Evolutionary conservation across 2,797 vertebrate species (phyloP), one percentile per base, ranked within the genome.

Genomic region (Lindbergichthys nudifrons): DNA sequence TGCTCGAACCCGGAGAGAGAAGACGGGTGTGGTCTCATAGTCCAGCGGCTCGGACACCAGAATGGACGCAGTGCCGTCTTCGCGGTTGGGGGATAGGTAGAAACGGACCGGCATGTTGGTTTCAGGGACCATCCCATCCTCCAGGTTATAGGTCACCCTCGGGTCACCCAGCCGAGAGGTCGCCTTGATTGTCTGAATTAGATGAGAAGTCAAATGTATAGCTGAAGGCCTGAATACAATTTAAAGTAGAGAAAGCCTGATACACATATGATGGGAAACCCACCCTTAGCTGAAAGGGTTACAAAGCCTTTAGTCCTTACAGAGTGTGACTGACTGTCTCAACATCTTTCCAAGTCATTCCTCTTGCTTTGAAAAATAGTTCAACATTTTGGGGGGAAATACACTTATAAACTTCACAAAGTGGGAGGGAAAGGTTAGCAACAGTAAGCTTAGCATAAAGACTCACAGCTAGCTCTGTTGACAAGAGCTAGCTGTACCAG

Each of bases 41-140:
- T 97, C 97, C 81, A 97, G 87, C 0, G 96, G 95, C 81, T 97
- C 97, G 0, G 97, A 96, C 64, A 97, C 93, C 60, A 97, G 92
- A 48, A 98, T 94, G 74, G 96, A 97, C 0, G 96, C 96, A 2
- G 97, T 96, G 15, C 96, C 94, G 19, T 97, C 96, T 3, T 95
- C 95, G 4, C 96, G 95, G 92, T 98, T 97, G 42, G 96, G 95
- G 8, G 96, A 96, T 69, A 98, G 93, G 89, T 97, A 98, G 93
- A 98, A 97, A 57, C 93, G 95, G 36, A 97, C 92, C 0, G 96
- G 97, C 96, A 96, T 96, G 91, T 97, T 97, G 85, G 95, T 96
- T 89, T 97, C 96, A 0, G 95, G 96, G 30, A 97, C 96, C 93
- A 96, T 94, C 15, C 96, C 97, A 14, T 97, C 97, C 81, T 97